phyloP scores from a whole-genome alignment of 2,113 vertebrate species.

The Nothobranchius kuhntae region DNA sequence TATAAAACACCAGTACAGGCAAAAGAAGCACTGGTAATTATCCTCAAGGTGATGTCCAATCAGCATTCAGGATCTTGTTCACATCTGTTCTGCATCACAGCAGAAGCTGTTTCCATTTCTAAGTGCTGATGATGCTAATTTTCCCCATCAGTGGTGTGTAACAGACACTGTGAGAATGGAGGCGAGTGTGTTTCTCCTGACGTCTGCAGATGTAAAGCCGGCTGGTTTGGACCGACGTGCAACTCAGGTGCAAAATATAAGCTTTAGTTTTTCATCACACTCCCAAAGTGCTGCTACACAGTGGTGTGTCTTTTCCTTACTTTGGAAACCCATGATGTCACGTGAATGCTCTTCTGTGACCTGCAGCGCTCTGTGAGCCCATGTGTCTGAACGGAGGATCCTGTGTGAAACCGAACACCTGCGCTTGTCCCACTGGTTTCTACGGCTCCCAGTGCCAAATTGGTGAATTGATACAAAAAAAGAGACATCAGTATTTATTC shows the following conservation, averaged over 20 bases:
- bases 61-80: no score
- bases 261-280: no score
- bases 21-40: no score
- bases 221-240: conserved; percentile 89
- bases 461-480: conserved; percentile 64
- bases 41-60: no score
- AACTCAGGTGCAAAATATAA: conserved; percentile 79
- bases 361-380: conserved; percentile 85
- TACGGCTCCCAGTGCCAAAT: conserved; percentile 91
- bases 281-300: no score
- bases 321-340: no score
- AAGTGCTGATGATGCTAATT: background rate
- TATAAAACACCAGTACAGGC: no score
- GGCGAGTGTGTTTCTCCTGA: conserved; percentile 87
- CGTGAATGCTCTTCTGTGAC: background rate
- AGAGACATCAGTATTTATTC: background rate
- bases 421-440: conserved; percentile 88
- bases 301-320: no score
- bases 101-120: background rate
- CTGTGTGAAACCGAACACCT: conserved; percentile 85
- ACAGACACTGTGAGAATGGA: conserved; percentile 91
- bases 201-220: conserved; percentile 83
- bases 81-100: background rate
- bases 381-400: conserved; percentile 90
- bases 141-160: conserved; percentile 88